phyloP scores from a whole-genome alignment of 1,140 invertebrate genomes.

The Marisa cornuarietis region DNA sequence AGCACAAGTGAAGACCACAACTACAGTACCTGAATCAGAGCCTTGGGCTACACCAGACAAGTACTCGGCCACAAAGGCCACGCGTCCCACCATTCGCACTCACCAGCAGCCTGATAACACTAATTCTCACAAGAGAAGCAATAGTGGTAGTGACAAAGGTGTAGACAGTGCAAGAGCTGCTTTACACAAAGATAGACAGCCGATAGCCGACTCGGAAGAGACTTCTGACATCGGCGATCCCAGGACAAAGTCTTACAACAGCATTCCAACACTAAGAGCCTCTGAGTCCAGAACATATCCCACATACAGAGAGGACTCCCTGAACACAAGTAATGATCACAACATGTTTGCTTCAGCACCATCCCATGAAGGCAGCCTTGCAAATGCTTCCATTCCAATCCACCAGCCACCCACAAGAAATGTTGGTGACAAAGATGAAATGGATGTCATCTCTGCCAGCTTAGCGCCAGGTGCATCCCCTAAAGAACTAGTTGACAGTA shows the following conservation, averaged over 20 bases:
- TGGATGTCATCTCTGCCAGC: constrained; percentile 41
- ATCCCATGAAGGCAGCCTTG: constrained; percentile 14
- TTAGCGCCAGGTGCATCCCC: constrained; percentile 29
- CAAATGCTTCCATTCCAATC: not conserved
- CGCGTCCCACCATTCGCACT: constrained; percentile 32
- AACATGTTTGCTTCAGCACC: too few relatives aligned
- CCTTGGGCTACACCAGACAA: constrained; percentile 5
- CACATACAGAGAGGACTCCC: too few relatives aligned
- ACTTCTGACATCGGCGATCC: not conserved
- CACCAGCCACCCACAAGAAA: constrained; percentile 27
- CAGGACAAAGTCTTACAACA: constrained; percentile 10
- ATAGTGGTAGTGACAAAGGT: not conserved
- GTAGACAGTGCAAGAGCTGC: not conserved
- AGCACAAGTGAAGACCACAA: constrained; percentile 18
- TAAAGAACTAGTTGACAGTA: constrained; percentile 34
- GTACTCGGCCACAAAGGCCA: constrained; percentile 29
- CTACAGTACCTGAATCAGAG: constrained; percentile 13
- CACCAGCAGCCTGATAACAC: not conserved
- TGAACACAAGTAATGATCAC: too few relatives aligned
- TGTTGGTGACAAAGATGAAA: constrained; percentile 35
- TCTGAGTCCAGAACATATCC: too few relatives aligned
- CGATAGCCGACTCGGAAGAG: not conserved
- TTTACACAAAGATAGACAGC: not conserved
- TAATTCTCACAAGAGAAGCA: not conserved
- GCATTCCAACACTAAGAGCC: not conserved